phyloP scores from a whole-genome alignment of 2,888 invertebrate species.

The Sclerodermus sp. region DNA sequence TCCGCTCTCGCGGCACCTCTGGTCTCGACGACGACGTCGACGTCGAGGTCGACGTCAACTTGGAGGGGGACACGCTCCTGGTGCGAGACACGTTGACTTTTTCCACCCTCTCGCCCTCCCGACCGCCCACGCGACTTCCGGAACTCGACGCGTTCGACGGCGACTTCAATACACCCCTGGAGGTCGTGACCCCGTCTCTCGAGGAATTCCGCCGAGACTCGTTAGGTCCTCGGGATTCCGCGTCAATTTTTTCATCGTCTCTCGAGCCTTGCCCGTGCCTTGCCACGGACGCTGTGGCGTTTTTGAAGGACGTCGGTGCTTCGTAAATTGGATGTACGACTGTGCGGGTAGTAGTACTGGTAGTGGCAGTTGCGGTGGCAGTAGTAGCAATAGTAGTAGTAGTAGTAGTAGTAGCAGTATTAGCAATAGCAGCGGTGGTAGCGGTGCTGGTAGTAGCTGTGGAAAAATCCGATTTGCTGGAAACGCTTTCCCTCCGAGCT shows the following conservation, averaged over 20 bases:
- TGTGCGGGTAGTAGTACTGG: too few relatives aligned
- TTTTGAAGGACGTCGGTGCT: conserved; percentile 25
- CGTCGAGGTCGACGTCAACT: not conserved
- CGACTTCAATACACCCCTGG: conserved; percentile 1
- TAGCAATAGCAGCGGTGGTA: too few relatives aligned
- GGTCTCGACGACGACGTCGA: conserved; percentile 13
- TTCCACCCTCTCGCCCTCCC: conserved; percentile 10
- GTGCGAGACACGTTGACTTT: conserved; percentile 15
- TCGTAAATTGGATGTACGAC: conserved; percentile 17
- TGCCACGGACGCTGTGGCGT: conserved; percentile 6
- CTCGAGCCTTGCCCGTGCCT: not conserved
- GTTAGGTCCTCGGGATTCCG: not conserved
- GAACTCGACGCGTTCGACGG: conserved; percentile 16
- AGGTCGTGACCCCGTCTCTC: not conserved
- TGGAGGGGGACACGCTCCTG: conserved; percentile 3
- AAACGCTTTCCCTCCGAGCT: too few relatives aligned
- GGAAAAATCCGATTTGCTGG: too few relatives aligned
- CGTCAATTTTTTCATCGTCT: conserved; percentile 5
- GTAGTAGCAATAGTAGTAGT: too few relatives aligned
- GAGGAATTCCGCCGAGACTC: conserved; percentile 7
- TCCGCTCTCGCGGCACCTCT: conserved; percentile 1
- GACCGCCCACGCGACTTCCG: conserved; percentile 26
- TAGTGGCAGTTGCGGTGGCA: too few relatives aligned
- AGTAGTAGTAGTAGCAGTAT: too few relatives aligned
- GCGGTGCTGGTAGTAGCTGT: too few relatives aligned